Evolutionary conservation across 2,797 vertebrate species (phyloP).

Genomic region (Epinephelus malabaricus): DNA sequence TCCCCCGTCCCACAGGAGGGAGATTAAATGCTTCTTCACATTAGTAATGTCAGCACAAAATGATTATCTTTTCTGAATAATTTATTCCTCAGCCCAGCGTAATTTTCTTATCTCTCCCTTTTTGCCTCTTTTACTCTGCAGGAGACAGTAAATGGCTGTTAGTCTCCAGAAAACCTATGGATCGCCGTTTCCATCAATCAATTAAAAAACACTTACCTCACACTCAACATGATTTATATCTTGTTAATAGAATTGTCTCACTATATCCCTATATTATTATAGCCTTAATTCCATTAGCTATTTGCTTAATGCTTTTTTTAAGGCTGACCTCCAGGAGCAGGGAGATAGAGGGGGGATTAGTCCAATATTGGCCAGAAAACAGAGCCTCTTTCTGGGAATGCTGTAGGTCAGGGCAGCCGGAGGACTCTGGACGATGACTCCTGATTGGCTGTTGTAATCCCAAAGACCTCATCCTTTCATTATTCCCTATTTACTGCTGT

Average conservation of each 20-base stretch:
- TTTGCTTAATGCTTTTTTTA: slow-evolving; percentile 96
- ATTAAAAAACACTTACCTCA: slow-evolving; percentile 99
- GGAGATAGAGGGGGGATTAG: slow-evolving; percentile 84
- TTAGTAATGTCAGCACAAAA: slow-evolving; percentile 99
- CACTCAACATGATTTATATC: slow-evolving; percentile 99
- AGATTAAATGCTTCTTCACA: slow-evolving; percentile 99
- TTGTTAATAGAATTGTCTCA: slow-evolving; percentile 99
- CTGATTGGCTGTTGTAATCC: slow-evolving; percentile 65
- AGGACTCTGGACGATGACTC: slow-evolving; percentile 78
- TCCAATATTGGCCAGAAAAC: slow-evolving; percentile 87
- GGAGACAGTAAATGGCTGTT: slow-evolving; percentile 94
- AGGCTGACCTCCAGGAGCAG: slow-evolving; percentile 92
- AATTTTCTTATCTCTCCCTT: slow-evolving; percentile 94
- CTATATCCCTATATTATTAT: slow-evolving; percentile 99
- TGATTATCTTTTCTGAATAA: slow-evolving; percentile 98
- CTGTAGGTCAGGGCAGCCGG: slow-evolving; percentile 88
- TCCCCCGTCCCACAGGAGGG: slow-evolving; percentile 82
- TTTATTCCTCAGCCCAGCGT: slow-evolving; percentile 91
- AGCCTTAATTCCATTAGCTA: slow-evolving; percentile 98
- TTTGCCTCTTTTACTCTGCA: slow-evolving; percentile 91
- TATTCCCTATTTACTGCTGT: slow-evolving; percentile 43
- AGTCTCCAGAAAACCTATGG: slow-evolving; percentile 92
- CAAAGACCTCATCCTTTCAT: slow-evolving; percentile 44
- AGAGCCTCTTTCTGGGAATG: slow-evolving; percentile 90
- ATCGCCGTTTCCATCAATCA: slow-evolving; percentile 99